phyloP scores from a whole-genome alignment of 2,113 vertebrate species.

The Aegypius monachus region DNA sequence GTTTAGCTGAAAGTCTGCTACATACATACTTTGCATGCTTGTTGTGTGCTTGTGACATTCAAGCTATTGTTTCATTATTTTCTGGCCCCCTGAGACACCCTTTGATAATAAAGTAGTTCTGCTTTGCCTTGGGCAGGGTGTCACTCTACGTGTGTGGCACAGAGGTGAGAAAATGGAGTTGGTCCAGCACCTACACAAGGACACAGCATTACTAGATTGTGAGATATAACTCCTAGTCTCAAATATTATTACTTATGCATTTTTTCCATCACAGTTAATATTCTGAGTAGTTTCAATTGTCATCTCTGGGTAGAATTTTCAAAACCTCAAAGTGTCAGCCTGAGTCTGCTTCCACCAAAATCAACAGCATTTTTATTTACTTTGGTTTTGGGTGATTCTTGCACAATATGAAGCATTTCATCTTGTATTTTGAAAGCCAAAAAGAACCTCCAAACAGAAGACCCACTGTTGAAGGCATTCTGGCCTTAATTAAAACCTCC shows the following conservation, averaged over 20 bases:
- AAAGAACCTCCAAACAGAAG: neutral
- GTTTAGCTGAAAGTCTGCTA: neutral
- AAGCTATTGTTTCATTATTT: neutral
- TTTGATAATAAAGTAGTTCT: neutral
- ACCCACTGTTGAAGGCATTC: neutral
- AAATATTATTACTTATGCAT: neutral
- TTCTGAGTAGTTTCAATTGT: slow-evolving; percentile 31
- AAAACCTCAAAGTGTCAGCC: neutral
- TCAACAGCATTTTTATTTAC: neutral
- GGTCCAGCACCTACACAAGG: neutral
- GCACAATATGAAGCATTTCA: neutral
- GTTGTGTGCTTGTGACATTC: neutral
- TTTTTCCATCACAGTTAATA: slow-evolving; percentile 33
- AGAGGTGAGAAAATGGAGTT: neutral
- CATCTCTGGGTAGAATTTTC: neutral
- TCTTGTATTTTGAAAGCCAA: neutral
- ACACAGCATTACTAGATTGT: neutral
- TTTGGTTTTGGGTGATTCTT: neutral
- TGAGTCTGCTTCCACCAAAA: neutral
- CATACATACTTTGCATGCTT: neutral
- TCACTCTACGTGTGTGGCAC: neutral
- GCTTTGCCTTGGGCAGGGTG: neutral
- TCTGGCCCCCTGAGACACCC: neutral
- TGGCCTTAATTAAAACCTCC: neutral
- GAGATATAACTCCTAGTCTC: neutral